Percentiles rank a stretch among this genome's conserved stretches.
Evolutionary conservation across 2,888 invertebrate genomes (phyloP).

Genomic region (Polydrusus pterygomalis): DNA sequence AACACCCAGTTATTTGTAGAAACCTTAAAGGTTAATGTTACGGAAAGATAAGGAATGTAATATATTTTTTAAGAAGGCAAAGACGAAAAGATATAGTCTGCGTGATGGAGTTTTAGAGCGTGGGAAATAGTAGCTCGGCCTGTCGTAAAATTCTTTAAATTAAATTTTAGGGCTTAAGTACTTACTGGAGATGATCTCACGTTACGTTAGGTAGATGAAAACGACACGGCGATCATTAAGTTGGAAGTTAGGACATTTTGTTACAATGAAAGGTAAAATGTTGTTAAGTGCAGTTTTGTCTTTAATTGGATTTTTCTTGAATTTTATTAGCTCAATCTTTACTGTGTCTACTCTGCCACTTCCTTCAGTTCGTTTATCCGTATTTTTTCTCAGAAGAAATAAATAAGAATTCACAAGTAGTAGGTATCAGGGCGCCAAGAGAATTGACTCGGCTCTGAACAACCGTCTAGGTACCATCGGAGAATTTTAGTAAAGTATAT

Average conservation of each 20-base stretch:
- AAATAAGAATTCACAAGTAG: too few relatives aligned
- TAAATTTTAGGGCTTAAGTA: constrained; percentile 44
- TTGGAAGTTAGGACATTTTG: constrained; percentile 21
- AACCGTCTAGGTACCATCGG: too few relatives aligned
- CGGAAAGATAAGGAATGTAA: constrained; percentile 42
- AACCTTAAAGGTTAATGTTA: constrained; percentile 24
- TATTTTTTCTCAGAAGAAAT: too few relatives aligned
- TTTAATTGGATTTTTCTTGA: not conserved
- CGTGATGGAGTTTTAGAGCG: constrained; percentile 43
- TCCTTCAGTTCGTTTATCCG: too few relatives aligned
- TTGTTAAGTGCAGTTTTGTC: not conserved
- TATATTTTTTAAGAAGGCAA: constrained; percentile 37
- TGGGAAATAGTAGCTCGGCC: constrained; percentile 31
- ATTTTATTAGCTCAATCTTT: too few relatives aligned
- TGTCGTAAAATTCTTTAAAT: constrained; percentile 48
- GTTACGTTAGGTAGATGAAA: constrained; percentile 36
- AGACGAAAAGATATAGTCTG: constrained; percentile 32
- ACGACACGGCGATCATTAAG: constrained; percentile 21
- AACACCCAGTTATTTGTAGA: constrained; percentile 16
- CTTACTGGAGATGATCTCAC: constrained; percentile 23
- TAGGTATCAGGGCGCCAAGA: too few relatives aligned
- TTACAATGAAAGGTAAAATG: constrained; percentile 16
- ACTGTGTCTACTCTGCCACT: too few relatives aligned
- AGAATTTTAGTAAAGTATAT: too few relatives aligned
- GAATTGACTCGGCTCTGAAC: too few relatives aligned